phyloP scores from a whole-genome alignment of 2,797 vertebrate genomes.

The Chelmon rostratus region DNA sequence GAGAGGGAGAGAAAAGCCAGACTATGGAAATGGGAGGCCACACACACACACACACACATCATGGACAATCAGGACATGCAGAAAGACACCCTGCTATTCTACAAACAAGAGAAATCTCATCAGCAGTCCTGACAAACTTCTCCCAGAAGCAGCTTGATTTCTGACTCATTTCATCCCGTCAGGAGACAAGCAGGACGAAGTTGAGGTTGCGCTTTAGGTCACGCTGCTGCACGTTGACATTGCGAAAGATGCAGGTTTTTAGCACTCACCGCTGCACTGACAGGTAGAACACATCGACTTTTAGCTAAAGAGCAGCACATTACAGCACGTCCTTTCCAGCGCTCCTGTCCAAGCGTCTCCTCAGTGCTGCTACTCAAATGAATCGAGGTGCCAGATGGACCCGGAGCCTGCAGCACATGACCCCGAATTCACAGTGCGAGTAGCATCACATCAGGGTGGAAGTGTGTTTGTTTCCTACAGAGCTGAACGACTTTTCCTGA shows the following conservation, averaged over 20 bases:
- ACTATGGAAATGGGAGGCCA: constrained; percentile 24
- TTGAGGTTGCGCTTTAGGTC: neutral
- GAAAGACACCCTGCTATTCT: neutral
- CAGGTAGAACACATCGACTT: constrained; percentile 20
- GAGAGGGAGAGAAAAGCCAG: constrained; percentile 16
- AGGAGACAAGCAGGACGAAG: neutral
- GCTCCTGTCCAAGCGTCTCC: neutral
- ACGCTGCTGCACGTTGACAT: constrained; percentile 24
- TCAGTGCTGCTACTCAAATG: neutral
- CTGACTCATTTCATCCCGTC: constrained; percentile 21
- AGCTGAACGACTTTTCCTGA: neutral
- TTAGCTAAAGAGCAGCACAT: constrained; percentile 9
- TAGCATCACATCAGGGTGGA: constrained; percentile 6
- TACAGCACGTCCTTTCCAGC: constrained; percentile 3
- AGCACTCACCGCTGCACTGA: neutral
- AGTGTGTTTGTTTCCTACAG: neutral
- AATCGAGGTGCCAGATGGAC: neutral
- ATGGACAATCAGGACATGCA: neutral
- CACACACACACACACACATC: neutral
- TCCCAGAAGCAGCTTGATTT: constrained; percentile 23
- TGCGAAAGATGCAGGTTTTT: constrained; percentile 9
- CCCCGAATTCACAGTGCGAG: neutral
- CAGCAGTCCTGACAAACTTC: constrained; percentile 3
- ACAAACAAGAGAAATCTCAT: constrained; percentile 19
- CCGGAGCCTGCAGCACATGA: constrained; percentile 2